Evolutionary conservation across 2,113 vertebrate species (phyloP).

Genomic region (Chaetodon auriga): DNA sequence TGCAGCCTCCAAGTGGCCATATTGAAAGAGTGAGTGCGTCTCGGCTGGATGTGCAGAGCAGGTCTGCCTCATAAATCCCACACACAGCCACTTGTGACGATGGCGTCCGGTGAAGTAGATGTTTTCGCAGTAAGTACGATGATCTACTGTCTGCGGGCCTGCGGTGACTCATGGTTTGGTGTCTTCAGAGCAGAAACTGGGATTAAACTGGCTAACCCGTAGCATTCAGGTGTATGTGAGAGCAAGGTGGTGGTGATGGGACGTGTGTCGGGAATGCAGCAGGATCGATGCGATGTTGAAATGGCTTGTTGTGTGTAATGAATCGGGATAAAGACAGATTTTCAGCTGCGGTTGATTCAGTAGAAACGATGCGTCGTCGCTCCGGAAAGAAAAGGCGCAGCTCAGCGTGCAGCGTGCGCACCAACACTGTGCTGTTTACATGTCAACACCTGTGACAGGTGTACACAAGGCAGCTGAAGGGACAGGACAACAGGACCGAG

Average conservation of each 20-base stretch:
- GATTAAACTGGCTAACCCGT: not conserved
- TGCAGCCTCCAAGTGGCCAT: constrained; percentile 92
- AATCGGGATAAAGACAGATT: constrained; percentile 25
- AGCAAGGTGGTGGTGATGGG: constrained; percentile 12
- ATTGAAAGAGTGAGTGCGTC: constrained; percentile 85
- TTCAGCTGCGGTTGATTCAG: not conserved
- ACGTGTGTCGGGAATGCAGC: constrained; percentile 29
- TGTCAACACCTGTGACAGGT: constrained; percentile 50
- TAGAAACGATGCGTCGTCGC: constrained; percentile 3
- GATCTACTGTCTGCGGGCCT: constrained; percentile 8
- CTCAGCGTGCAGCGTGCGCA: constrained; percentile 17
- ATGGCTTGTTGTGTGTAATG: constrained; percentile 11
- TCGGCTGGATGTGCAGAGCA: constrained; percentile 68
- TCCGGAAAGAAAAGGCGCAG: not conserved
- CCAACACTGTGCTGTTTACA: constrained; percentile 21
- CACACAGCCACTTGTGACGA: constrained; percentile 74
- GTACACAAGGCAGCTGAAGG: constrained; percentile 4
- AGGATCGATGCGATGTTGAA: constrained; percentile 12
- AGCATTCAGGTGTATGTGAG: constrained; percentile 27
- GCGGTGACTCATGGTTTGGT: not conserved
- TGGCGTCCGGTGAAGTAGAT: constrained; percentile 90
- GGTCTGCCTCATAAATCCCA: constrained; percentile 68
- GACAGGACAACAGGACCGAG: not conserved
- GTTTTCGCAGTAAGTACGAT: constrained; percentile 85
- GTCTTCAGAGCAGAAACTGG: not conserved